A percentile compares a stretch with the other conserved stretches of the same genome.
Evolutionary conservation across 2,888 invertebrate genomes (phyloP).

Genomic region (Platypus cylindrus): DNA sequence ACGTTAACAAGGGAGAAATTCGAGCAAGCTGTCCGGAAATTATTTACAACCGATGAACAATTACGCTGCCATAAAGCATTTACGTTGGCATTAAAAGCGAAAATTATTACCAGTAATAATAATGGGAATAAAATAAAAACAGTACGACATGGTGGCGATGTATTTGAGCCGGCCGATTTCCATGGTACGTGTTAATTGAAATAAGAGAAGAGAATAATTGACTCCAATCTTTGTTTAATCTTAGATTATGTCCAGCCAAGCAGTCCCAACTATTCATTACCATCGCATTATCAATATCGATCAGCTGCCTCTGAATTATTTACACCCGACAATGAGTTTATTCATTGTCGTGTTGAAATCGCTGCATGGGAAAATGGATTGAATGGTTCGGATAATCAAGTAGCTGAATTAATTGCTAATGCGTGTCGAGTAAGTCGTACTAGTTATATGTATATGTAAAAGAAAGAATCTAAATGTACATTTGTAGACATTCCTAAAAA

Average conservation of each 20-base stretch:
- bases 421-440: conserved; percentile 50
- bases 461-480: conserved; percentile 24
- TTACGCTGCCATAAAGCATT: conserved; percentile 78
- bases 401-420: conserved; percentile 68
- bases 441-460: background rate
- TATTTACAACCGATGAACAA: conserved; percentile 55
- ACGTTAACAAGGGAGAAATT: conserved; percentile 75
- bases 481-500: conserved; percentile 53
- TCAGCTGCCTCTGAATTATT: conserved; percentile 62
- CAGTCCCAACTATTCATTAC: conserved; percentile 31
- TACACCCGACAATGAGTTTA: conserved; percentile 71
- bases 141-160: conserved; percentile 6
- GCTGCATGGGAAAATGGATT: conserved; percentile 84
- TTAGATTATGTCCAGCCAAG: conserved; percentile 41
- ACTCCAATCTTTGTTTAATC: too few relatives aligned
- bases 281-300: conserved; percentile 36
- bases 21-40: conserved; percentile 61
- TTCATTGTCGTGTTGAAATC: conserved; percentile 70
- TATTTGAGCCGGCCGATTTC: conserved; percentile 10
- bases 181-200: too few relatives aligned
- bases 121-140: conserved; percentile 26
- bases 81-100: conserved; percentile 50
- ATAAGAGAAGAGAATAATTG: too few relatives aligned
- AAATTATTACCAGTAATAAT: conserved; percentile 31
- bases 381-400: conserved; percentile 71